Evolutionary conservation across 2,888 invertebrate species (phyloP), one percentile per base, ranked within the genome.

Genomic region (Ectemnius cavifrons): DNA sequence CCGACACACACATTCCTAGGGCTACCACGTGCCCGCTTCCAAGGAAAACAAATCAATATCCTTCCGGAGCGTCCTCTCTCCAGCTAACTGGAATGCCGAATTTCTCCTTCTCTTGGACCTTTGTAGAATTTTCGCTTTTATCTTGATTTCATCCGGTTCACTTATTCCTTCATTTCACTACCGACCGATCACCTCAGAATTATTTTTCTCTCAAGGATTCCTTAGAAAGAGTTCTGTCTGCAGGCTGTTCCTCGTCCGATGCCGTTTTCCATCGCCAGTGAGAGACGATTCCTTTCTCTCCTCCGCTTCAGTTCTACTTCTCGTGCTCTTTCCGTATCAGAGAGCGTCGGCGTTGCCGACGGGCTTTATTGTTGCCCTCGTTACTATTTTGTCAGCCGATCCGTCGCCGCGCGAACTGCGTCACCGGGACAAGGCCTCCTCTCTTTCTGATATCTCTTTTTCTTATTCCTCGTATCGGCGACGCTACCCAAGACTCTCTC

Each of bases 41-140:
- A 85, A 86, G 80, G 79, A 86, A 85, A 86, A 86, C 86, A 85
- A 86, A 86, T 86, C 86, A 80, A 85, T 86, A 82, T 72, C 52
- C 45, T 16, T 62, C 63, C 49, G 20, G 5, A 37, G 37, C 11
- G 65, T 18, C 16, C 63, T 58, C 63, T 71, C 76, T 23, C 3
- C 23, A 23, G 2, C 23, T 23, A 23, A 28, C 49, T 47, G 67
- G 63, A 71, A 45, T 37, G 8, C 37, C 37, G 5, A 37, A 37
- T 8, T 37, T 23, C 20, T 20, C 23, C 8, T 37, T 37, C 37
- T 37, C 47, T n/a, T 23, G 49, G 14, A 2, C 58, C 63, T 49
- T 58, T 63, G 49, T 37, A 59, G 13, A 46, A 27, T 23, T 2
- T 23, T 3, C 3, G 16, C 49, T 37, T 11, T 11, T 37, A 37